phyloP scores from a whole-genome alignment of 2,888 invertebrate species.

The Kryphioiulus occultus region DNA sequence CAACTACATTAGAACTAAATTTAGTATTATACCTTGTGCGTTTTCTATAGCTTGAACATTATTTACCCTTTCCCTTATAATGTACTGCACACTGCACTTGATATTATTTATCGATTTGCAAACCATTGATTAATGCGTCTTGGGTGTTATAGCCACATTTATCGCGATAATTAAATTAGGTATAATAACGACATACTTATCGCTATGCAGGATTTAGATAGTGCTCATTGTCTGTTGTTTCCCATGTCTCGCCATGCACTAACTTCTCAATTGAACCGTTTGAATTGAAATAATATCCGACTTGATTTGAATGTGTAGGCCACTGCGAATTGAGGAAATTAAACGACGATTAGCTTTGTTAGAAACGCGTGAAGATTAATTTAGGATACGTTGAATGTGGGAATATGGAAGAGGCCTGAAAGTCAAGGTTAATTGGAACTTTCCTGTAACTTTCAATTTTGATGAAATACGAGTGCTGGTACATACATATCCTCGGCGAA shows the following conservation, averaged over 20 bases:
- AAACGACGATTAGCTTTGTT: background rate
- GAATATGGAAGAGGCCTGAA: background rate
- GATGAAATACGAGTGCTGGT: background rate
- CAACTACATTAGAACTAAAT: too few relatives aligned
- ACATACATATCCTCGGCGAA: background rate
- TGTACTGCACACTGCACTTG: too few relatives aligned
- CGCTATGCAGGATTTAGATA: background rate
- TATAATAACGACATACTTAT: background rate
- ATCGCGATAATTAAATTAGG: background rate
- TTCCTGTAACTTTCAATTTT: background rate
- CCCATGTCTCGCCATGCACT: background rate
- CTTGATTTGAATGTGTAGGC: background rate
- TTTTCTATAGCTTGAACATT: too few relatives aligned
- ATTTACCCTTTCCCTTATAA: background rate
- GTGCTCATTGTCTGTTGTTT: background rate
- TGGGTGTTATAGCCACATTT: background rate
- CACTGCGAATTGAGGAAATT: background rate
- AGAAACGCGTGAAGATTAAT: background rate
- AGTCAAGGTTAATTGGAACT: background rate
- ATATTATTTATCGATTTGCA: background rate
- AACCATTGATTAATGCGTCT: background rate
- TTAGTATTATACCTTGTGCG: too few relatives aligned
- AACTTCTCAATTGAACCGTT: background rate
- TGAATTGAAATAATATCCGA: background rate
- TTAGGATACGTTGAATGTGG: background rate